Evolutionary conservation across 2,888 invertebrate species (phyloP), one percentile per base, ranked within the genome.

Genomic region (Allacma fusca): DNA sequence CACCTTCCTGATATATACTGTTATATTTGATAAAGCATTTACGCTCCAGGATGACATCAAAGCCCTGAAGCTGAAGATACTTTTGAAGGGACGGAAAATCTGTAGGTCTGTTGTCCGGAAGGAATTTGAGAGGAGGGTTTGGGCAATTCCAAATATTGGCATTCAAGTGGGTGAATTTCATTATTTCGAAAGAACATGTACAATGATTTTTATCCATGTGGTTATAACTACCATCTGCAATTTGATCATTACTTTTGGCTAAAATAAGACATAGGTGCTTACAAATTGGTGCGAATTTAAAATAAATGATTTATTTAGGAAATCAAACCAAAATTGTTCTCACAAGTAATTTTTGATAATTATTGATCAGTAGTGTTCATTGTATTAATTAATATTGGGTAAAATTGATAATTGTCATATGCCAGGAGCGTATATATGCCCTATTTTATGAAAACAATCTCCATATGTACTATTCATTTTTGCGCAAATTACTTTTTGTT

Each of bases 11-110:
- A 28, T 65, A 0, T 65, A 65, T n/a, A 65, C 65, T 12, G 65
- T 24, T 1, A 24, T 65, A 4, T 65, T 65, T n/a, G 65, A 65
- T 28, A 65, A 65, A n/a, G 65, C 65, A 2, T 65, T 65, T 13
- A 26, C 65, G 1, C 26, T 65, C 13, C 28, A 26, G 26, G 65
- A 65, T 19, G 29, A 65, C 13, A 28, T 65, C 28, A 12, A 65
- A 9, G 28, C 24, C 7, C 9, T 65, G 28, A 65, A 65, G 29
- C n/a, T 13, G 65, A 65, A 26, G 1, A 65, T 65, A 26, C 29
- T 65, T 19, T 4, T 65, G 19, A 28, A 12, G n/a, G 50, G 19
- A 9, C 5, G n/a, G 50, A 50, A 50, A 50, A 50, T 50, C 19
- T 4, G 9, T 9, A 50, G 19, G 2, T 12, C 2, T 12, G 2